Conservation (phyloP, 37 sponge, comb jelly and placozoan species). For the Agelas oroides region DNA sequence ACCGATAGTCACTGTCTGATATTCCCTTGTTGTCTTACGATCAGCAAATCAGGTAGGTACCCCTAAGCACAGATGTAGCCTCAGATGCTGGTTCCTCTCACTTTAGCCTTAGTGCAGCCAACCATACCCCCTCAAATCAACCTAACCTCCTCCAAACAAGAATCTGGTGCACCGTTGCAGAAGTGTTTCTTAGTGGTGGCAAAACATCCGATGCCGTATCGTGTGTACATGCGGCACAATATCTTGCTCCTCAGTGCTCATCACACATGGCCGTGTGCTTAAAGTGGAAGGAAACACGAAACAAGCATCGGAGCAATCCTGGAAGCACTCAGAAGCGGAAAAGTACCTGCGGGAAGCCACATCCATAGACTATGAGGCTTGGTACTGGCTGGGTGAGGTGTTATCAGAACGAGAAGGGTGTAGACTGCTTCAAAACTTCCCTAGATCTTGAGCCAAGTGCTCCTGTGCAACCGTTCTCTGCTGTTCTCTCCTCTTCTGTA, state of each 20-base stretch:
- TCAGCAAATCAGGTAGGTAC: neutral
- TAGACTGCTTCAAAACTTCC: slow-evolving; percentile 74
- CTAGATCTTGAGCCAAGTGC: slow-evolving; percentile 68
- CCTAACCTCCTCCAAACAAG: slow-evolving; percentile 43
- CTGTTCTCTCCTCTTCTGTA: slow-evolving; percentile 46
- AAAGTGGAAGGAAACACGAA: slow-evolving; percentile 17
- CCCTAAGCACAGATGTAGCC: slow-evolving; percentile 54
- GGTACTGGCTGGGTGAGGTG: slow-evolving; percentile 74
- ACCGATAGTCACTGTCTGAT: slow-evolving; percentile 54
- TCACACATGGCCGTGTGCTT: slow-evolving; percentile 54
- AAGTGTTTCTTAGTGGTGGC: slow-evolving; percentile 46
- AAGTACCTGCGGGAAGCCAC: slow-evolving; percentile 64
- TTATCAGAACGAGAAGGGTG: slow-evolving; percentile 38
- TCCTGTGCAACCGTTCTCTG: slow-evolving; percentile 71
- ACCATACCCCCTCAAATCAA: slow-evolving; percentile 13
- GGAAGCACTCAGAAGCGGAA: slow-evolving; percentile 54
- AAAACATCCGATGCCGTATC: slow-evolving; percentile 39
- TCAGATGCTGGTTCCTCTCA: slow-evolving; percentile 76
- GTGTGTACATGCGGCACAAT: slow-evolving; percentile 68
- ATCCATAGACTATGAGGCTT: slow-evolving; percentile 62
- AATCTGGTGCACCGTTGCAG: slow-evolving; percentile 75
- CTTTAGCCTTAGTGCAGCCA: slow-evolving; percentile 18
- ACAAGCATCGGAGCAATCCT: slow-evolving; percentile 34
- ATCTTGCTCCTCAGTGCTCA: slow-evolving; percentile 58
- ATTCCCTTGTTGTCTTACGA: slow-evolving; percentile 21